Conservation (phyloP, 35 echinoderm and acorn worm species). For the Ophioderma brevispina region DNA sequence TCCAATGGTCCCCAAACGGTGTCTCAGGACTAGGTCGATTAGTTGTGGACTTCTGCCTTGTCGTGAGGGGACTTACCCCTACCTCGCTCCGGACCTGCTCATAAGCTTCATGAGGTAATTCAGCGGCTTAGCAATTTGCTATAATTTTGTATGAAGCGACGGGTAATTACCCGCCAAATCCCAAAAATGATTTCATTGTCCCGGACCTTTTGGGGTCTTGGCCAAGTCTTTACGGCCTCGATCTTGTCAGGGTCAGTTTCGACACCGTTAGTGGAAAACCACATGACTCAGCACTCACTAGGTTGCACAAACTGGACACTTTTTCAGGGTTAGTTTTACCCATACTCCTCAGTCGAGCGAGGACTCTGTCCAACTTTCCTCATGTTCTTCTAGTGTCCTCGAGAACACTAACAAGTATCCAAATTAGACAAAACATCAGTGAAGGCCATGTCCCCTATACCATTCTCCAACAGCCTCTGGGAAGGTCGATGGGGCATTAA, state of each 20-base stretch:
- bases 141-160: conserved; percentile 63
- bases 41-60: neutral
- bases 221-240: conserved; percentile 53
- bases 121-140: conserved; percentile 55
- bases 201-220: conserved; percentile 33
- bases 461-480: conserved; percentile 64
- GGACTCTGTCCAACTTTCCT: conserved; percentile 21
- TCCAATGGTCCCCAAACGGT: conserved; percentile 30
- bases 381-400: conserved; percentile 51
- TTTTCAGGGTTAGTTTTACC: conserved; percentile 30
- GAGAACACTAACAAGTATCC: conserved; percentile 71
- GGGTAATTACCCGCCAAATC: conserved; percentile 80
- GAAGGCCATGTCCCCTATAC: conserved; percentile 32
- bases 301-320: conserved; percentile 42
- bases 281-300: conserved; percentile 41
- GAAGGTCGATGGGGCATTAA: conserved; percentile 67
- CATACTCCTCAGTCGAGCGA: conserved; percentile 26
- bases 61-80: neutral
- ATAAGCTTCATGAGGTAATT: conserved; percentile 39
- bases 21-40: neutral
- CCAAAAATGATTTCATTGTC: conserved; percentile 75
- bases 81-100: conserved; percentile 18
- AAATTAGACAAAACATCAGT: conserved; percentile 53
- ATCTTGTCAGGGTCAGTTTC: conserved; percentile 64
- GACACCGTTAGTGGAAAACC: conserved; percentile 52